Evolutionary conservation across 2,888 invertebrate genomes (phyloP).

Genomic region (Agrotis clavis): DNA sequence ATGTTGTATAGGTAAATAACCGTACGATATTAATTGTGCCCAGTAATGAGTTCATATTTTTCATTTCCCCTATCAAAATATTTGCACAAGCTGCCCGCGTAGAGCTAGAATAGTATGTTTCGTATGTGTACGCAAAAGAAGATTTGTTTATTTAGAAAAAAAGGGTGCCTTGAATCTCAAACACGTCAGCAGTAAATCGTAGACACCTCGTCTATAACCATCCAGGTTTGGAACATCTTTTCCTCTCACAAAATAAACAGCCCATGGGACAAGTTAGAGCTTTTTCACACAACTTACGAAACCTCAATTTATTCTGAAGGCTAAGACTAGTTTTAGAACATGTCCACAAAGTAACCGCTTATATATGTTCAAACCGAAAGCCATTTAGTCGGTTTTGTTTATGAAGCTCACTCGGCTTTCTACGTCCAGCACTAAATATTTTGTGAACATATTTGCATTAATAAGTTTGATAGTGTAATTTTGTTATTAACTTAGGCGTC

Average conservation of each 20-base stretch:
- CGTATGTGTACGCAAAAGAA: slow-evolving; percentile 42
- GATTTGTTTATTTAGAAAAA: slow-evolving; percentile 62
- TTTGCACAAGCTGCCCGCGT: slow-evolving; percentile 18
- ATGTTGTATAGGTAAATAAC: slow-evolving; percentile 2
- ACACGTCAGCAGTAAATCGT: slow-evolving; percentile 70
- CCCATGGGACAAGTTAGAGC: slow-evolving; percentile 68
- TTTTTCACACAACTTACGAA: slow-evolving; percentile 62
- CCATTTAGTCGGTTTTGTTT: slow-evolving; percentile 24
- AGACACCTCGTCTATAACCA: slow-evolving; percentile 65
- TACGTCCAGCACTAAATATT: slow-evolving; percentile 13
- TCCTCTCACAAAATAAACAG: slow-evolving; percentile 66
- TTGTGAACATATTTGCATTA: neutral
- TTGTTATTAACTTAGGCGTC: neutral
- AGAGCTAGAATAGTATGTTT: slow-evolving; percentile 2
- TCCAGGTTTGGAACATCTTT: slow-evolving; percentile 65
- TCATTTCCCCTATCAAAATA: slow-evolving; percentile 6
- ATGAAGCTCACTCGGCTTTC: slow-evolving; percentile 8
- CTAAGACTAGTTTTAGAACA: slow-evolving; percentile 43
- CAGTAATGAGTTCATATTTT: slow-evolving; percentile 2
- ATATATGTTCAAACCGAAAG: slow-evolving; percentile 19
- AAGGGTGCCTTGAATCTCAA: slow-evolving; percentile 53
- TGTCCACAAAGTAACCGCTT: slow-evolving; percentile 29
- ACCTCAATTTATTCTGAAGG: slow-evolving; percentile 57
- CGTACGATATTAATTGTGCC: neutral
- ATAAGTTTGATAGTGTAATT: neutral